Evolutionary conservation across 2,888 invertebrate species (phyloP).

Genomic region (Diarsia dahlii): DNA sequence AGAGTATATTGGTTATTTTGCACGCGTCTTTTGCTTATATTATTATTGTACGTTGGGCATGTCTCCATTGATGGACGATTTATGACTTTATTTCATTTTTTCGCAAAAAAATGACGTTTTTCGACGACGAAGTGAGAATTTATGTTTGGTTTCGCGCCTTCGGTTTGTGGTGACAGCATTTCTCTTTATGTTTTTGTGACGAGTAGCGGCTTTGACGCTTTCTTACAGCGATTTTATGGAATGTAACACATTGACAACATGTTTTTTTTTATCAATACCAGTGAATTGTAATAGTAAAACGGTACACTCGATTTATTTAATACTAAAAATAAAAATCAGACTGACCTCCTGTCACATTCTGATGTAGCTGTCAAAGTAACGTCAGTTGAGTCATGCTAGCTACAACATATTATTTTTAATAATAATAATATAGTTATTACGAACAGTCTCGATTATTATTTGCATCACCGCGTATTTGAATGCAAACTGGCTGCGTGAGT

Average conservation of each 20-base stretch:
- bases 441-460: constrained; percentile 5
- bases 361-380: constrained; percentile 28
- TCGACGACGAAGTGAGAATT: constrained; percentile 52
- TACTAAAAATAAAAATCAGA: not conserved
- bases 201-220: constrained; percentile 7
- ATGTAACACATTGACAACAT: not conserved
- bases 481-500: constrained; percentile 3
- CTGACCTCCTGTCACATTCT: constrained; percentile 9
- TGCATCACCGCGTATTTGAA: not conserved
- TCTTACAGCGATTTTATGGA: constrained; percentile 10
- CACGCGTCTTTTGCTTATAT: constrained; percentile 53
- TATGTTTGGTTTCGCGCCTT: constrained; percentile 51
- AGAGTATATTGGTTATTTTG: constrained; percentile 59
- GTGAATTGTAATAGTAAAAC: not conserved
- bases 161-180: constrained; percentile 28
- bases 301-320: not conserved
- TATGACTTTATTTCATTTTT: constrained; percentile 41
- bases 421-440: not conserved
- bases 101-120: constrained; percentile 46
- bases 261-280: not conserved
- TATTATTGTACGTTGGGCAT: constrained; percentile 48
- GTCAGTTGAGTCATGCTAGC: not conserved
- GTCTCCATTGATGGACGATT: constrained; percentile 64
- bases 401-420: not conserved
- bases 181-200: constrained; percentile 37